Evolutionary conservation across 2,888 invertebrate genomes (phyloP).

Genomic region (Rosalia funebris): DNA sequence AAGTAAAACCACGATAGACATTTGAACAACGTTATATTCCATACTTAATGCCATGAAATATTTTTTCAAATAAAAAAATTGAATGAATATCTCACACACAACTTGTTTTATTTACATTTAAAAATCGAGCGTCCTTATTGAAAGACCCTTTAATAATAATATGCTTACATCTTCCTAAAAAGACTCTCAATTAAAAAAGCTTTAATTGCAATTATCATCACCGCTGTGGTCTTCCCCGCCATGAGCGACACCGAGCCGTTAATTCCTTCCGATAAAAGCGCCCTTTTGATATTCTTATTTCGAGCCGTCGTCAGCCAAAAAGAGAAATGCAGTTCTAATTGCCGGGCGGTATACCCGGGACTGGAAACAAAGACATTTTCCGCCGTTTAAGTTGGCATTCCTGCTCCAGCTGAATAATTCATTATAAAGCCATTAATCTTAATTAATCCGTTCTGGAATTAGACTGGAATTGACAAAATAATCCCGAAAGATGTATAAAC

Average conservation of each 20-base stretch:
- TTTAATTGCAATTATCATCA: no score
- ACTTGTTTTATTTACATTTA: no score
- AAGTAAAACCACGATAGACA: no score
- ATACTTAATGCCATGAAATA: no score
- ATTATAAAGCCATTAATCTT: constrained; percentile 43
- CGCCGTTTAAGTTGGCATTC: constrained; percentile 28
- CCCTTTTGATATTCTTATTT: constrained; percentile 9
- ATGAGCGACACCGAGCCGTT: neutral
- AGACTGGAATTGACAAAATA: constrained; percentile 39
- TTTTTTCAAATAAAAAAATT: no score
- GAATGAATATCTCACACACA: no score
- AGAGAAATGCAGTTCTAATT: constrained; percentile 28
- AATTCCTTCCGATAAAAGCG: constrained; percentile 10
- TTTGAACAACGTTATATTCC: no score
- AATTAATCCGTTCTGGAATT: constrained; percentile 40
- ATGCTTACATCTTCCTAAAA: no score
- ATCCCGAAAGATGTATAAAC: constrained; percentile 32
- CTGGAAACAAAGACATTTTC: constrained; percentile 39
- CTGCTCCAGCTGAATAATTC: constrained; percentile 37
- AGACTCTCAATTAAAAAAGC: no score
- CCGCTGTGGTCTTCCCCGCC: neutral
- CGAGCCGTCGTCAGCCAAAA: constrained; percentile 22
- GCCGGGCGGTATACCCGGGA: constrained; percentile 16
- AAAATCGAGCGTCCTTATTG: no score
- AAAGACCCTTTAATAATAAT: no score